Base-by-base conservation (phyloP, 2,888 invertebrate genomes). In the Danaus chrysippus region DNA sequence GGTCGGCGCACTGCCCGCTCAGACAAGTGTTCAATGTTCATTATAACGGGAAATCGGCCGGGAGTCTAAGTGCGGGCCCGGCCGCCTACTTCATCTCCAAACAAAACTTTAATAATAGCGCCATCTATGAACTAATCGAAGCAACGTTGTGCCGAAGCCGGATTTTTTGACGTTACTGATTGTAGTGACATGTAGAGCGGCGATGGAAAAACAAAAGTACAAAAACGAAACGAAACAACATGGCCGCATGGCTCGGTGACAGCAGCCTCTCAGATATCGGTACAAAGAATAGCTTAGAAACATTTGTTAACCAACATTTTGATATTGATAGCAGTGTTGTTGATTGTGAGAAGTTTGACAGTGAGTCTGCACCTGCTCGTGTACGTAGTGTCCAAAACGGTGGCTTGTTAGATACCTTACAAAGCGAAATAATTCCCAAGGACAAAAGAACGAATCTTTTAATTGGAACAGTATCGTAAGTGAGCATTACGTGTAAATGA, bases 41-140 rank as follows among this genome's bases (percentile, higher is more conserved):
- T 84, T 88, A 88, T 90, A 90, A 91, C 90, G 90, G 90, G 90
- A 91, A 82, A 87, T 89, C 79, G 82, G 86, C 81, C 82, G 77
- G 83, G 83, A 87, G 84, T 85, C 80, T 83, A 80, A 76, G 73
- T 77, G 77, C 81, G 73, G 77, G 78, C 78, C 78, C 82, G 80
- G 66, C 63, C 66, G 67, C 69, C 66, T 70, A 69, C 69, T 69
- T 68, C 64, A 66, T 76, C 74, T 77, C 73, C 71, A 74, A 70
- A 74, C 73, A 73, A 73, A 74, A 76, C 66, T 68, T 77, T 75
- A 63, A 76, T 71, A 68, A 75, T 65, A 82, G 75, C 84, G 86
- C 85, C 87, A 87, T 83, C 86, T 87, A 66, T 71, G 62, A 57
- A 52, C 46, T 62, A 12, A n/a, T 58, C 59, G 62, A 59, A 61